Conservation (phyloP, 2,113 vertebrate genomes). For the Labrus mixtus region DNA sequence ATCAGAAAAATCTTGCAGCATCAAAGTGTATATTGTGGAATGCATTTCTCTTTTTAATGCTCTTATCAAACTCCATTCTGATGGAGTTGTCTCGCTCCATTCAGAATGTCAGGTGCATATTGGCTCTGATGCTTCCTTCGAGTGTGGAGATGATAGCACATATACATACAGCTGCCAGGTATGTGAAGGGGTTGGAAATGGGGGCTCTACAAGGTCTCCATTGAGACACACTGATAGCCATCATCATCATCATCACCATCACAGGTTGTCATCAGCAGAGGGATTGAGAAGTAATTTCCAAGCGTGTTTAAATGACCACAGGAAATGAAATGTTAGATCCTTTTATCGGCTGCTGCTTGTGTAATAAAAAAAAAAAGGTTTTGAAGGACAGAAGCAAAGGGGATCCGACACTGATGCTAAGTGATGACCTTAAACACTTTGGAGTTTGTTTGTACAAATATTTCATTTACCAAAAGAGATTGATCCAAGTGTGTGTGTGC, state of each 20-base stretch:
- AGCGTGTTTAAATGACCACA: slow-evolving; percentile 79
- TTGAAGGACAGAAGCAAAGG: slow-evolving; percentile 65
- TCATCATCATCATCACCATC: slow-evolving; percentile 69
- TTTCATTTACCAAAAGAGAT: slow-evolving; percentile 50
- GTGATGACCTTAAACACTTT: slow-evolving; percentile 75
- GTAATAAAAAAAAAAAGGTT: slow-evolving; percentile 48
- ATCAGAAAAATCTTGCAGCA: slow-evolving; percentile 70
- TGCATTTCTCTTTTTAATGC: slow-evolving; percentile 71
- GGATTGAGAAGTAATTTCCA: slow-evolving; percentile 79
- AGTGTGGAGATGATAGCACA: slow-evolving; percentile 73
- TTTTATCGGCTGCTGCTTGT: slow-evolving; percentile 65
- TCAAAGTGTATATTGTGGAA: slow-evolving; percentile 72
- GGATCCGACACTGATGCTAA: slow-evolving; percentile 52
- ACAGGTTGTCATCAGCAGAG: slow-evolving; percentile 73
- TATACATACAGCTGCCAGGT: slow-evolving; percentile 84
- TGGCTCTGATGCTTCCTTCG: slow-evolving; percentile 73
- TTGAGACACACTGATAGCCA: slow-evolving; percentile 77
- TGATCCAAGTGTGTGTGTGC: slow-evolving; percentile 37
- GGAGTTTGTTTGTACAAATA: slow-evolving; percentile 73
- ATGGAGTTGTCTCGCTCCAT: slow-evolving; percentile 58
- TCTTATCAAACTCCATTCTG: slow-evolving; percentile 67
- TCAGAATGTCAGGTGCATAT: slow-evolving; percentile 79
- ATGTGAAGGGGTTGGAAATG: slow-evolving; percentile 75
- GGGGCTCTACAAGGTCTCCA: slow-evolving; percentile 73
- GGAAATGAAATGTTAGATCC: slow-evolving; percentile 73